Evolutionary conservation across 2,113 vertebrate genomes (phyloP).

Genomic region (Amphilophus citrinellus): DNA sequence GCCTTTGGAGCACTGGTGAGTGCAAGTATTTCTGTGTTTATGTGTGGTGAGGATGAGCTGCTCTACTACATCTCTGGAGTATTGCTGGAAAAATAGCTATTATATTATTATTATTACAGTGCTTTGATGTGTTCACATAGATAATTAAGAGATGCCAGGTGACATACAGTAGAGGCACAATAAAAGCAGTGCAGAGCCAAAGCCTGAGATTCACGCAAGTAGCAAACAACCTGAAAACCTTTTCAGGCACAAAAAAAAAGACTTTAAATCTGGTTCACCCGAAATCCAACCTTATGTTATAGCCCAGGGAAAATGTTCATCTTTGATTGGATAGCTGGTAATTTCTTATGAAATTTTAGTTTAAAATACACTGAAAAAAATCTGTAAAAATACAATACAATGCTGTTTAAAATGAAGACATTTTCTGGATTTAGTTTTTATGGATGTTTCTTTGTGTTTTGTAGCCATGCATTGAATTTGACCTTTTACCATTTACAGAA

Average conservation of each 20-base stretch:
- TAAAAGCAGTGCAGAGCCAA: too few species aligned
- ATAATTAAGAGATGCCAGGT: too few species aligned
- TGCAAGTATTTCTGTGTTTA: slow-evolving; percentile 11
- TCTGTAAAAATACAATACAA: too few species aligned
- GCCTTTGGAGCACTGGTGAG: slow-evolving; percentile 94
- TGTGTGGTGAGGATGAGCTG: slow-evolving; percentile 18
- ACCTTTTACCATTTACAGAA: neutral
- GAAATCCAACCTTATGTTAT: neutral
- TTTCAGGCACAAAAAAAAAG: neutral
- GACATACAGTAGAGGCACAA: too few species aligned
- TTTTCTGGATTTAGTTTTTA: neutral
- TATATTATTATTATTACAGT: neutral
- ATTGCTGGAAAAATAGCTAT: neutral
- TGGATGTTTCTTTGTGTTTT: neutral
- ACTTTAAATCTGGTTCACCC: neutral
- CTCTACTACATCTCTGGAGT: neutral
- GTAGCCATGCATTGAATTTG: neutral
- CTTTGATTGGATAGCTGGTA: too few species aligned
- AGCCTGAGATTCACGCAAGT: neutral
- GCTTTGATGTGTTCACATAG: neutral
- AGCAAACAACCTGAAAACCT: neutral
- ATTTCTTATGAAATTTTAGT: too few species aligned
- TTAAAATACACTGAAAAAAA: too few species aligned
- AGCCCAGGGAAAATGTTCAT: too few species aligned
- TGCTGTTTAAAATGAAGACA: too few species aligned